Evolutionary conservation across 2,888 invertebrate genomes (phyloP), one percentile per base, ranked within the genome.

Genomic region (Galeopsomyia nigrocyanea): DNA sequence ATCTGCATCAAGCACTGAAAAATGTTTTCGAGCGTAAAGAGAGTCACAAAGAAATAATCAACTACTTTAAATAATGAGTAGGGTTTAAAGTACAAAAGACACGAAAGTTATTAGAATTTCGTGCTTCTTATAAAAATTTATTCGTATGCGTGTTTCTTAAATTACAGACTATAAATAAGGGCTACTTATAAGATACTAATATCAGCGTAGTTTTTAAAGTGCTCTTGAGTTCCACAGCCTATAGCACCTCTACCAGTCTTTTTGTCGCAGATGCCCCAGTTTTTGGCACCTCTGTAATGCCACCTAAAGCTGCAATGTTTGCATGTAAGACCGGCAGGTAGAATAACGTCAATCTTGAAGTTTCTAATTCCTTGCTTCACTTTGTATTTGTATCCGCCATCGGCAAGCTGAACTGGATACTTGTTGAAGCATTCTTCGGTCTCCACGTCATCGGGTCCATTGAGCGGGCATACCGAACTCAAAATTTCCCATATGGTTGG

Each of bases 221-320:
- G 86, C 78, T 90, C 89, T 77, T 89, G 89, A 0, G 83, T 77
- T 1, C 89, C 89, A 77, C 89, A 90, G 19, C 89, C 89, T 13
- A 86, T 2, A 2, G 39, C 39, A 13, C 39, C 39, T 10, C 78
- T 80, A 6, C 82, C 82, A 0, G 70, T 77, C 0, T 88, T 87
- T 75, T 88, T 75, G 0, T 74, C 78, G 77, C 89, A 89, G 0
- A 62, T 57, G 3, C 89, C 89, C 89, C 88, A 89, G 66, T 86
- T 87, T 77, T 89, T 89, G 83, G 88, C 90, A 21, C 87, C 83
- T 1, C 81, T 80, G 77, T 89, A 90, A 49, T 87, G 87, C 90
- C 90, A 90, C 69, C 89, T 87, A 3, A 90, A 78, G 0, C 89
- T 88, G 77, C 90, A 90, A 55, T 88, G 88, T 0, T 87, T 76